Percentiles rank a stretch among this genome's conserved stretches.
phyloP scores from a whole-genome alignment of 2,888 invertebrate species.

The Nymphalis polychloros region DNA sequence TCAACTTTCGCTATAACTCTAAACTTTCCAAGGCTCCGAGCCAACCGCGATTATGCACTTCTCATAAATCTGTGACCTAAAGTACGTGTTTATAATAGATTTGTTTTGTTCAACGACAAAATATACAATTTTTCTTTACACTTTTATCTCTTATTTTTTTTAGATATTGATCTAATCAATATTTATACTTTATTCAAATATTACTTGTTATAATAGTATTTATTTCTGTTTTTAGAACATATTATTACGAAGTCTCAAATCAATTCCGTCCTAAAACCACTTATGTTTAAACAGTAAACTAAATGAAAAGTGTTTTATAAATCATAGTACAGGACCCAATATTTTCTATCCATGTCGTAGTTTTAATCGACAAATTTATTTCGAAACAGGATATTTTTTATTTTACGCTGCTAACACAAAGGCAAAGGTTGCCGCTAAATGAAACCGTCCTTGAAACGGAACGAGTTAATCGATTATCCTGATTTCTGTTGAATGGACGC shows the following conservation, averaged over 20 bases:
- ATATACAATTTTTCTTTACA: no score
- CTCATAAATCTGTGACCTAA: constrained; percentile 14
- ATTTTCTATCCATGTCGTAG: neutral
- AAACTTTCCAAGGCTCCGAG: constrained; percentile 15
- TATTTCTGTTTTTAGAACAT: no score
- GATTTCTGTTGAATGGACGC: neutral
- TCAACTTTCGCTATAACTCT: constrained; percentile 19
- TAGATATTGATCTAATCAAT: no score
- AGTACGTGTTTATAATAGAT: neutral
- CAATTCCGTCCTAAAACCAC: no score
- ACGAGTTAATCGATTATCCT: neutral
- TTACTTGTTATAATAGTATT: no score
- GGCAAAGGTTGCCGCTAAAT: constrained; percentile 2
- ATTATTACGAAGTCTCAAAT: no score
- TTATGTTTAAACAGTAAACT: no score
- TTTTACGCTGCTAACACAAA: neutral
- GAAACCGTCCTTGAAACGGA: constrained; percentile 2
- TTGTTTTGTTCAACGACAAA: no score
- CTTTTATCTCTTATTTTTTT: no score
- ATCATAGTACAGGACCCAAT: no score
- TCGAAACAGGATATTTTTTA: neutral
- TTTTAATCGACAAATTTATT: neutral
- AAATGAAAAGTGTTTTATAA: no score
- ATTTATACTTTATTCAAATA: no score
- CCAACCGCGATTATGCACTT: constrained; percentile 25